Percentiles rank a stretch among this genome's conserved stretches.
These are phyloP conservation scores for Neogale vison DNA, from an alignment of 2,113 vertebrate species.

Conservation along the genomic window DNA sequence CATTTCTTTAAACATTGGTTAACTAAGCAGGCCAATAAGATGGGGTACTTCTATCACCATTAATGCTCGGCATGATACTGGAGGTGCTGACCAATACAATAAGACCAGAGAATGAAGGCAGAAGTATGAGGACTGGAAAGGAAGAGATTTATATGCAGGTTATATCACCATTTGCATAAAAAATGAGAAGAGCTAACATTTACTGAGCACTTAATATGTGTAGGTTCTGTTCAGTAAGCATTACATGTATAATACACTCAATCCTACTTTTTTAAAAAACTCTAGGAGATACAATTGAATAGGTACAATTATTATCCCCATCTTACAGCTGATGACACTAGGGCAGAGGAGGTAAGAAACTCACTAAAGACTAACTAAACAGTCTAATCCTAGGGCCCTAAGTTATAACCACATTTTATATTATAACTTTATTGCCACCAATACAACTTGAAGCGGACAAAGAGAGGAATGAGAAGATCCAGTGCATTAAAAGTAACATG, in stretches of 20 bases:
- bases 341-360: not conserved
- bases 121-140: not conserved
- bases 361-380: not conserved
- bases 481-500: not conserved
- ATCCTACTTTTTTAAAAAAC: not conserved
- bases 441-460: not conserved
- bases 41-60: not conserved
- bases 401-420: not conserved
- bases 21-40: not conserved
- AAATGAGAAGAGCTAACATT: not conserved
- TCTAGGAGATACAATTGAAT: not conserved
- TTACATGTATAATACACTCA: not conserved
- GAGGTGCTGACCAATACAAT: not conserved
- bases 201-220: not conserved
- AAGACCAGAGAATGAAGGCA: not conserved
- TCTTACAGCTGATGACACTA: not conserved
- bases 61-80: not conserved
- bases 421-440: not conserved
- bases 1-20: not conserved
- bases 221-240: not conserved
- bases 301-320: not conserved
- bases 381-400: not conserved
- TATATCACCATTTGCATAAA: not conserved
- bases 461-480: not conserved
- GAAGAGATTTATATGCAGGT: not conserved